Base-by-base conservation (phyloP, 2,797 vertebrate genomes). In the Pogonophryne albipinna region DNA sequence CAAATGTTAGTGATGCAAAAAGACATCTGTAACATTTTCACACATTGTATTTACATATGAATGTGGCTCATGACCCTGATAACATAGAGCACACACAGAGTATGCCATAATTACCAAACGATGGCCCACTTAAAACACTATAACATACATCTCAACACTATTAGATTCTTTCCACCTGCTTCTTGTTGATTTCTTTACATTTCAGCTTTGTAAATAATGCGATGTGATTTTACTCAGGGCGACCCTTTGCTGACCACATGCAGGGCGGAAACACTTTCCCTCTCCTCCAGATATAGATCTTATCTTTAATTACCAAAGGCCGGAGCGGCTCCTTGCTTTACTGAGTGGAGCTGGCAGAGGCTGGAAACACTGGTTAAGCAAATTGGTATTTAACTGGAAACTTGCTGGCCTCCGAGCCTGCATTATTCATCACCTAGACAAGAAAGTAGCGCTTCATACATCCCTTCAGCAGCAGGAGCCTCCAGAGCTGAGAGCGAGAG, bases 311-410 rank as follows among this genome's bases (percentile, higher is more conserved):
- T 90, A 91, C 61, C 51, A 76, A 56, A 77, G 77, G 52, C 85
- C 82, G 49, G 71, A 27, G 73, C 66, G 41, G 79, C 85, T 90
- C 85, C 72, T 66, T 70, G 61, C 82, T 63, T 63, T 47, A 79
- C 88, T 87, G 91, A 93, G 90, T 74, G 70, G 78, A 89, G 92
- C 93, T 93, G 93, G 90, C 92, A 91, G 79, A 90, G 87, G 89
- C 74, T 92, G 92, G 94, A 93, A 95, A 93, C 94, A 94, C 87
- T 94, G 95, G 94, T 95, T 95, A 95, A 96, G 94, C 94, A 96
- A 95, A 96, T 95, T 95, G 94, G 92, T 95, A 91, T 95, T 95
- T 95, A 95, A 94, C 93, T 94, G 94, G 94, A 95, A 95, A 94
- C 94, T 94, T 84, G 90, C 91, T 79, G 91, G 92, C 89, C 94